A percentile compares a stretch with the other conserved stretches of the same genome.
These are phyloP conservation scores for Cremastinae sp. DNA, from an alignment of 2,888 invertebrate genomes.

Conservation along the genomic window DNA sequence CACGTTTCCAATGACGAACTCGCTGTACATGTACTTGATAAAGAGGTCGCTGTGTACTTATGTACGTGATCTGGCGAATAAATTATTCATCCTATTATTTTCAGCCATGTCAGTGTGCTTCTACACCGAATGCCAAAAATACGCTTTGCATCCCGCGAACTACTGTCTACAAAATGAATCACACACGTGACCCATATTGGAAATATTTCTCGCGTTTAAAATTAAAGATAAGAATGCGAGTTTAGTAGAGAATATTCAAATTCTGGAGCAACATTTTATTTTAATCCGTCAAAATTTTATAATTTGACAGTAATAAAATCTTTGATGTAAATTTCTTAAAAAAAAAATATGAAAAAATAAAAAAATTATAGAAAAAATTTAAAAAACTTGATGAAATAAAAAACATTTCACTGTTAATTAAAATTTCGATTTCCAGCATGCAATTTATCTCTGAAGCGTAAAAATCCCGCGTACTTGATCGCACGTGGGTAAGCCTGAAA, in stretches of 20 bases:
- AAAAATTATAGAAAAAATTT: neutral
- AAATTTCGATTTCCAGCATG: no score
- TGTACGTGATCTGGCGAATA: no score
- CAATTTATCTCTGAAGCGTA: no score
- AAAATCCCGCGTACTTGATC: no score
- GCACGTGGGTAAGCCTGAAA: no score
- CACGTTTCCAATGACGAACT: no score
- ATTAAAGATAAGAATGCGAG: slow-evolving; percentile 13
- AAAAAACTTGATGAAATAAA: no score
- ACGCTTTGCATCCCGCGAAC: slow-evolving; percentile 16
- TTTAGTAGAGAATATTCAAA: slow-evolving; percentile 11
- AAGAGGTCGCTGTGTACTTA: no score
- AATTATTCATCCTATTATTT: slow-evolving; percentile 2
- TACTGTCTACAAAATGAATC: slow-evolving; percentile 25
- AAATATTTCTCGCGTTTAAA: slow-evolving; percentile 15
- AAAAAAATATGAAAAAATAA: neutral
- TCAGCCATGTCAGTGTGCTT: slow-evolving; percentile 1
- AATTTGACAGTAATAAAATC: neutral
- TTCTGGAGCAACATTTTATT: neutral
- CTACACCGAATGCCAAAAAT: slow-evolving; percentile 8
- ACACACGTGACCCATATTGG: slow-evolving; percentile 34
- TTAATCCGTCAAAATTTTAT: no score
- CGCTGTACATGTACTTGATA: no score
- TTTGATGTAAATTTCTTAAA: neutral
- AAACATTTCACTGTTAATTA: no score